Evolutionary conservation across 2,797 vertebrate genomes (phyloP).

Genomic region (Arrhamphus sclerolepis): DNA sequence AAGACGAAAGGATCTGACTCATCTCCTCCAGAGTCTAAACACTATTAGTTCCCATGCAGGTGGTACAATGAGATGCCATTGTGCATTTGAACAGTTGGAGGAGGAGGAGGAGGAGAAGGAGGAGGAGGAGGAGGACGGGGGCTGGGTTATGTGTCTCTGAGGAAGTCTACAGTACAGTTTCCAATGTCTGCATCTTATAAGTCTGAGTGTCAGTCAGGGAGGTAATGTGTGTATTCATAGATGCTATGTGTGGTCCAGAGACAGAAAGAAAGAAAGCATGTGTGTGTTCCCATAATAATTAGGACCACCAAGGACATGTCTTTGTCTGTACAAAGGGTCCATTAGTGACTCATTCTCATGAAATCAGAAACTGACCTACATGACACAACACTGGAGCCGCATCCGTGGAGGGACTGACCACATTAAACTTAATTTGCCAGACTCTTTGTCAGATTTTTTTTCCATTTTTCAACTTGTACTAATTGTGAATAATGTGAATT

Average conservation of each 20-base stretch:
- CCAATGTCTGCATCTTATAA: conserved; percentile 17
- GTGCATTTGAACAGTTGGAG: conserved; percentile 29
- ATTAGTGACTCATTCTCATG: conserved; percentile 23
- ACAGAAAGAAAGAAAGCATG: conserved; percentile 15
- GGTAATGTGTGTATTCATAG: not conserved
- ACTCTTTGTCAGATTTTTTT: no score
- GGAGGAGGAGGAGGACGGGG: not conserved
- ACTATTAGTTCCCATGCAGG: conserved; percentile 40
- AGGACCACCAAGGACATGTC: conserved; percentile 34
- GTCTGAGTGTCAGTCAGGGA: conserved; percentile 12
- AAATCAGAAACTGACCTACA: no score
- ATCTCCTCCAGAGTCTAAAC: conserved; percentile 47
- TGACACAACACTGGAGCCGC: no score
- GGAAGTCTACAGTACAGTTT: not conserved
- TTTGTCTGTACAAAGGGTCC: conserved; percentile 13
- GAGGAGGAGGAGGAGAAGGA: not conserved
- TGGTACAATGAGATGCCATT: conserved; percentile 45
- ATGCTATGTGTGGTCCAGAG: conserved; percentile 33
- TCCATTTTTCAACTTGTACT: no score
- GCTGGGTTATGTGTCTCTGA: not conserved
- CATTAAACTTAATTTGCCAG: no score
- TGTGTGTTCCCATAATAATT: conserved; percentile 23
- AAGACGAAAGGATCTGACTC: conserved; percentile 57
- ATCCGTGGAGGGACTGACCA: no score
- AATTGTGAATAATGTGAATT: no score